These are phyloP conservation scores for Acronicta psi DNA, from an alignment of 2,888 invertebrate genomes.

Conservation along the genomic window DNA sequence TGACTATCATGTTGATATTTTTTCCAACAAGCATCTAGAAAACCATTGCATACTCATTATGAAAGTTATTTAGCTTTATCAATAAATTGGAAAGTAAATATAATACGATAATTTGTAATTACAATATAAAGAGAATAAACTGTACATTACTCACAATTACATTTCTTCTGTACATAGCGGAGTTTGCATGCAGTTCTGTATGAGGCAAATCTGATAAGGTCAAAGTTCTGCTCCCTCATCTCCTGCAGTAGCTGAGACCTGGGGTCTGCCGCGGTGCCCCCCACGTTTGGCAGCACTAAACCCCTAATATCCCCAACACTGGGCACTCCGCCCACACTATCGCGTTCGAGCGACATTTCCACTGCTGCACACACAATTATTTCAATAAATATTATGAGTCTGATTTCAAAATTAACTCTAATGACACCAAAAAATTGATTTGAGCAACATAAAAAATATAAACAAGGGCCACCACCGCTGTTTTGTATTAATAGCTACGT, in stretches of 20 bases:
- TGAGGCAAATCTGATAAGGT: constrained; percentile 98
- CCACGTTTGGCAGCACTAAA: constrained; percentile 54
- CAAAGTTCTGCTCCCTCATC: constrained; percentile 97
- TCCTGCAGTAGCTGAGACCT: constrained; percentile 94
- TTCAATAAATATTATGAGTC: constrained; percentile 7
- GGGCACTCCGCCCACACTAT: constrained; percentile 74
- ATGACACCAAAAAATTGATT: constrained; percentile 38
- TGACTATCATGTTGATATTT: too few species aligned
- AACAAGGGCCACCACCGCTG: constrained; percentile 40
- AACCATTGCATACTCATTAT: background rate
- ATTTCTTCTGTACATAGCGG: constrained; percentile 99
- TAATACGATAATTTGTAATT: too few species aligned
- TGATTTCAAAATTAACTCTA: constrained; percentile 3
- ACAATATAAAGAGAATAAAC: constrained; percentile 9
- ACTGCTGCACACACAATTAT: constrained; percentile 42
- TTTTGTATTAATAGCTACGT: constrained; percentile 19
- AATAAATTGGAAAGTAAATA: too few species aligned
- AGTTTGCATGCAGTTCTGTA: constrained; percentile 99
- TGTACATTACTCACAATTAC: constrained; percentile 93
- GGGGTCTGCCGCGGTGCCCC: constrained; percentile 86
- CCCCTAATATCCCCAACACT: constrained; percentile 59
- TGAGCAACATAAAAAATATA: constrained; percentile 49
- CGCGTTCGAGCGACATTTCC: constrained; percentile 81
- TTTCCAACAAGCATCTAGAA: background rate
- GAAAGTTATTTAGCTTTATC: background rate